Base-by-base conservation (phyloP, 1,140 invertebrate genomes). In the Papilio helenus region DNA sequence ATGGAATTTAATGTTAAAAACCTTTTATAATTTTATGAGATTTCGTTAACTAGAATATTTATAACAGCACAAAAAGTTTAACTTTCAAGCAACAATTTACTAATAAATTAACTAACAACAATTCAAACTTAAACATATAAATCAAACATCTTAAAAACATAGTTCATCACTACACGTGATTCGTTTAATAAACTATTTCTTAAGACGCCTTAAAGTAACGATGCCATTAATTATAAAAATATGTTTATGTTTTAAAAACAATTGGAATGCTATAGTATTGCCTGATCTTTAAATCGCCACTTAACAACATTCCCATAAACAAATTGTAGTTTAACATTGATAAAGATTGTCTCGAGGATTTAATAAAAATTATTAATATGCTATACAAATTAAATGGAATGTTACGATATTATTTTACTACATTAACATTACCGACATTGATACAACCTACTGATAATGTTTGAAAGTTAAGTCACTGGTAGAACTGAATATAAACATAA, bases 101-200 rank as follows among this genome's bases (percentile, higher is more conserved):
- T 44, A 77, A 76, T 76, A 61, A 76, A 77, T 77, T 65, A 77
- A 77, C 58, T 61, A 77, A 77, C 76, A 77, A 77, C 58, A 77
- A 61, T n/a, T 65, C 76, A 77, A 68, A 77, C 51, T 18, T 39
- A n/a, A 76, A 55, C 49, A 65, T 44, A 65, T 29, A 65, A 65
- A 77, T 65, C 76, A 77, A 77, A 77, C 76, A 65, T 68, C 26
- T 16, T 34, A 29, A 12, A 61, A 26, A 34, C 29, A 23, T 61
- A 14, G 26, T 16, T 16, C 20, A 61, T 16, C 23, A 68, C 14
- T 29, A 16, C 14, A 68, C 23, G 2, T 29, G 26, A 68, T 68
- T 34, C 26, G 12, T 68, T 68, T 16, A 29, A 42, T 76, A 26
- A 76, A 29, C 23, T 76, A 9, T 14, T 39, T n/a, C n/a, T n/a